These are phyloP conservation scores for Varanus salvator DNA, from an alignment of 2,113 vertebrate genomes.

Conservation along the genomic window DNA sequence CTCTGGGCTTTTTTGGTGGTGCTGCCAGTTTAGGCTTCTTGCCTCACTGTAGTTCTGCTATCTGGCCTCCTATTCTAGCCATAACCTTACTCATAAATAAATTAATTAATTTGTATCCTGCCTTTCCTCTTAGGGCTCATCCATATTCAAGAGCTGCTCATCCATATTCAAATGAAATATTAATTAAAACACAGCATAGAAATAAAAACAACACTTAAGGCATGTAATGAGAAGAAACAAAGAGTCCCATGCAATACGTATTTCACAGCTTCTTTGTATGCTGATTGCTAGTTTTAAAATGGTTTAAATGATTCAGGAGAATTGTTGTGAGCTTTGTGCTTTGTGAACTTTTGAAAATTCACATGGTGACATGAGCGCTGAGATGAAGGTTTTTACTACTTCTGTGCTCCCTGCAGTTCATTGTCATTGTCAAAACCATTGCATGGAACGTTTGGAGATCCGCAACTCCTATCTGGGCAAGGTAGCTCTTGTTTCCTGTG, in stretches of 20 bases:
- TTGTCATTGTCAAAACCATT: not conserved
- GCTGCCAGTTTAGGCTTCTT: too few relatives aligned
- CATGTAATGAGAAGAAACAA: too few relatives aligned
- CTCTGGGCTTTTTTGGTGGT: not conserved
- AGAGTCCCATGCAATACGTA: not conserved
- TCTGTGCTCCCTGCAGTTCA: not conserved
- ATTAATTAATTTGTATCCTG: too few relatives aligned
- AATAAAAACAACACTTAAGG: too few relatives aligned
- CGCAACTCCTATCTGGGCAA: not conserved
- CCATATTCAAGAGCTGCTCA: too few relatives aligned
- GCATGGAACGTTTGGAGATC: not conserved
- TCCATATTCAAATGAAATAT: too few relatives aligned
- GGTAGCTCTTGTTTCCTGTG: not conserved
- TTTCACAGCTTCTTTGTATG: not conserved
- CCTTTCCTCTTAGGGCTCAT: too few relatives aligned
- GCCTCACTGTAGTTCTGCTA: not conserved
- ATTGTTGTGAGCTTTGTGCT: not conserved
- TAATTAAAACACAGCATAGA: too few relatives aligned
- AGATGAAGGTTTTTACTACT: too few relatives aligned
- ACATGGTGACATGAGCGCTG: too few relatives aligned
- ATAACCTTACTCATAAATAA: not conserved
- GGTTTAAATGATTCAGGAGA: not conserved
- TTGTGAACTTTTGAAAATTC: too few relatives aligned
- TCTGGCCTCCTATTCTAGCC: not conserved
- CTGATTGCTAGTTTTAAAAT: not conserved